Conservation (phyloP, 2,888 invertebrate genomes). For the Harmothoe impar region DNA sequence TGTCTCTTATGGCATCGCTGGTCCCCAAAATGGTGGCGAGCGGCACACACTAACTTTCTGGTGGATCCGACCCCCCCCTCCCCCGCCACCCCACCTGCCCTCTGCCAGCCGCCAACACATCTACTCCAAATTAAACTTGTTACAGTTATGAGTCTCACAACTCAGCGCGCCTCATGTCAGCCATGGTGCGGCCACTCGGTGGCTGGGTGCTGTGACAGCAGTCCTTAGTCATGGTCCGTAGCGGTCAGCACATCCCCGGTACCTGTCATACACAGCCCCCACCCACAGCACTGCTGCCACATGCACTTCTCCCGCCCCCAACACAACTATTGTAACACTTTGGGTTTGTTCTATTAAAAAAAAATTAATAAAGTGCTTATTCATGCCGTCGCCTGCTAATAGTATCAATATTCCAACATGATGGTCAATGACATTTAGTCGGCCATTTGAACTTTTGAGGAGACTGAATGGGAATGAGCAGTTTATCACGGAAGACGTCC, state of each 20-base stretch:
- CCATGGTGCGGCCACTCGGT: no score
- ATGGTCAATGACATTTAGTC: constrained; percentile 12
- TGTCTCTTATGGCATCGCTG: not conserved
- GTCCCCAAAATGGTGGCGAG: not conserved
- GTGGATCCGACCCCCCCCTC: not conserved
- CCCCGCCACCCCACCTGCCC: no score
- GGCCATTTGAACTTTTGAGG: not conserved
- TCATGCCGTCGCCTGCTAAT: not conserved
- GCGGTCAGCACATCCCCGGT: no score
- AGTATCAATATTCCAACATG: not conserved
- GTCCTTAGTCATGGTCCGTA: no score
- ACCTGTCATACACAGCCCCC: no score
- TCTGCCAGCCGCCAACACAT: not conserved
- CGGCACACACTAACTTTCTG: no score
- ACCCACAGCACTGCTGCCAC: no score
- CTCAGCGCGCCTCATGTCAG: not conserved
- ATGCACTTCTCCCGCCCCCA: not conserved
- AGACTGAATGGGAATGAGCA: not conserved
- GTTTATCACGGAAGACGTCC: not conserved
- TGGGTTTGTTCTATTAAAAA: not conserved
- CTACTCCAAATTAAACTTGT: not conserved
- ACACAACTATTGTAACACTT: not conserved
- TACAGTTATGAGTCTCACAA: not conserved
- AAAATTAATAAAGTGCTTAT: not conserved
- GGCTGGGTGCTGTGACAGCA: no score